These are phyloP conservation scores for Bellardia bayeri DNA, from an alignment of 2,888 invertebrate species.

Conservation along the genomic window DNA sequence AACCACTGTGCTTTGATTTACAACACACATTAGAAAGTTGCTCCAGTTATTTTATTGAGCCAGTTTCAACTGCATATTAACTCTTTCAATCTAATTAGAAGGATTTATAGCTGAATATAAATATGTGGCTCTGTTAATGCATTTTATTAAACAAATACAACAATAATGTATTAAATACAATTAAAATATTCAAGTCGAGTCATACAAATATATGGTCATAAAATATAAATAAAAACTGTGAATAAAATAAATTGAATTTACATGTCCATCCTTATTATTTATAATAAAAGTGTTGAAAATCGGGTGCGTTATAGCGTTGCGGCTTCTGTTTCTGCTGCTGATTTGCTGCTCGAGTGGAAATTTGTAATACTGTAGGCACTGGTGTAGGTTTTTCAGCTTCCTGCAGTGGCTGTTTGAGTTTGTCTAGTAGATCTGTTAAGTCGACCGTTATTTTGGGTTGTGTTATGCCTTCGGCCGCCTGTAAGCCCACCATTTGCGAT, in stretches of 20 bases:
- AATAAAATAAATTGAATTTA: neutral
- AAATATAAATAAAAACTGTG: neutral
- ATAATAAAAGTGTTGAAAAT: neutral
- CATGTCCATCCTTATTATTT: slow-evolving; percentile 9
- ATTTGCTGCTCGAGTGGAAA: slow-evolving; percentile 38
- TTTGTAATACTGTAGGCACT: slow-evolving; percentile 78
- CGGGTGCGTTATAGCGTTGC: neutral
- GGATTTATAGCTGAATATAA: no score
- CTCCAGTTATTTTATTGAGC: no score
- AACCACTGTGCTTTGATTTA: no score
- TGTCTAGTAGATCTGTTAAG: slow-evolving; percentile 78
- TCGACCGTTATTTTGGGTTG: slow-evolving; percentile 79
- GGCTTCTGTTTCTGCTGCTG: neutral
- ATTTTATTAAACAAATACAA: no score
- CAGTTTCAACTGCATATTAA: no score
- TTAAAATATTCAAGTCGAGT: neutral
- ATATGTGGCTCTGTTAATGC: no score
- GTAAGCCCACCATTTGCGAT: slow-evolving; percentile 83
- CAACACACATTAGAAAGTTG: no score
- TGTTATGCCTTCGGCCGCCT: slow-evolving; percentile 82
- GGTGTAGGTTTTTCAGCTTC: slow-evolving; percentile 80
- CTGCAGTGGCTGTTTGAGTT: slow-evolving; percentile 80
- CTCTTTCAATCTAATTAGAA: no score
- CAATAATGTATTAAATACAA: neutral
- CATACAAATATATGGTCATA: neutral